Evolutionary conservation across 2,113 vertebrate species (phyloP).

Genomic region (Apistogramma diplotaenia): DNA sequence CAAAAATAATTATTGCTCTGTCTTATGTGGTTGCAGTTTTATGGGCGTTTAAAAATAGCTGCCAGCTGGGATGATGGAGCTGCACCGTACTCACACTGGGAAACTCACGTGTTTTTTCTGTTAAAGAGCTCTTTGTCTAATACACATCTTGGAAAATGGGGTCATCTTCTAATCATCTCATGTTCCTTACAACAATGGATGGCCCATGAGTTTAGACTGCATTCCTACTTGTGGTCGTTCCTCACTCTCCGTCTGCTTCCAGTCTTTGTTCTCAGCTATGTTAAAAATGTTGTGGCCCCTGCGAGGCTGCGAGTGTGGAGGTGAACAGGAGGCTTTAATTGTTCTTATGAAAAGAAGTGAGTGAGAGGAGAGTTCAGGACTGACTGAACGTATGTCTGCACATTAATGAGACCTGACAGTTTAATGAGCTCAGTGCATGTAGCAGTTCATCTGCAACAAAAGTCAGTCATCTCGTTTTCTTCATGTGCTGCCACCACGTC

Average conservation of each 20-base stretch:
- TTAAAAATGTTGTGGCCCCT: not conserved
- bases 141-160: not conserved
- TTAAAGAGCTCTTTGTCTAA: not conserved
- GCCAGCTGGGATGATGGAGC: no score
- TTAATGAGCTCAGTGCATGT: not conserved
- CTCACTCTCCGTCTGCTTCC: not conserved
- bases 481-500: not conserved
- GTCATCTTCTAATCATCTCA: not conserved
- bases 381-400: not conserved
- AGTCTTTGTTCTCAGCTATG: not conserved
- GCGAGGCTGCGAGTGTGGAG: not conserved
- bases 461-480: not conserved
- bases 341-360: not conserved
- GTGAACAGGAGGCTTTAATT: not conserved
- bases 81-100: not conserved
- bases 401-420: not conserved
- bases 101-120: not conserved
- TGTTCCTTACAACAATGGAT: not conserved
- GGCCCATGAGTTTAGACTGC: not conserved
- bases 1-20: no score
- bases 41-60: no score
- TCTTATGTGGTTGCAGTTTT: no score
- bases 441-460: not conserved
- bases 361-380: not conserved
- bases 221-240: not conserved